Evolutionary conservation across 2,888 invertebrate species (phyloP).

Genomic region (Macrosiphum euphorbiae): DNA sequence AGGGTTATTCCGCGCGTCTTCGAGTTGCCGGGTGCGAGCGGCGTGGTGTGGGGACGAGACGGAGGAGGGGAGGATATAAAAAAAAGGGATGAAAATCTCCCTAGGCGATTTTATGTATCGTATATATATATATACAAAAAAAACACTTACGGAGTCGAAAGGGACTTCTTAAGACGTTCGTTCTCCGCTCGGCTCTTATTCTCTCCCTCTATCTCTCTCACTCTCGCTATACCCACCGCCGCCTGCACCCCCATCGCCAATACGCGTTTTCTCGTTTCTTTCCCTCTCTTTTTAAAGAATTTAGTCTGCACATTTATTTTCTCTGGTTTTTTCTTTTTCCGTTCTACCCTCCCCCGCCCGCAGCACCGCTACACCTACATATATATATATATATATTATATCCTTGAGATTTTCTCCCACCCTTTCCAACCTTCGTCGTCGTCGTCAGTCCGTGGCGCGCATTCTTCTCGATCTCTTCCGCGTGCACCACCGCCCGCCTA

Average conservation of each 20-base stretch:
- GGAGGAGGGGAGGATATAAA: not conserved
- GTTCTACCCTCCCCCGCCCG: not conserved
- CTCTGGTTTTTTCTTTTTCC: slow-evolving; percentile 27
- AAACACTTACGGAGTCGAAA: slow-evolving; percentile 64
- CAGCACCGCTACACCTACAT: not conserved
- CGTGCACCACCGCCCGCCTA: not conserved
- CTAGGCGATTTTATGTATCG: slow-evolving; percentile 63
- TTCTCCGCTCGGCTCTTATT: slow-evolving; percentile 34
- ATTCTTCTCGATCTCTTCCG: slow-evolving; percentile 29
- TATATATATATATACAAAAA: slow-evolving; percentile 31
- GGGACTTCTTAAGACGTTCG: slow-evolving; percentile 61
- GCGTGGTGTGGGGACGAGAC: not conserved
- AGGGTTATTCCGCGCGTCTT: slow-evolving; percentile 31
- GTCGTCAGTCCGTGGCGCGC: not conserved
- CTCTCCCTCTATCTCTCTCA: not conserved
- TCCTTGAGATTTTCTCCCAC: not conserved
- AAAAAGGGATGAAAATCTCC: slow-evolving; percentile 62
- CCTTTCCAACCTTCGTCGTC: not conserved
- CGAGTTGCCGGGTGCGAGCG: not conserved
- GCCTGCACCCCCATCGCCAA: not conserved
- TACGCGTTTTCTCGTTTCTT: slow-evolving; percentile 13
- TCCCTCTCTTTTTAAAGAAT: slow-evolving; percentile 42
- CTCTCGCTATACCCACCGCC: not conserved
- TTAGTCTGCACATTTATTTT: slow-evolving; percentile 60
- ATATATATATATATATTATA: slow-evolving; percentile 1